Conservation (phyloP, 2,888 invertebrate genomes). For the Elgonia sp. region DNA sequence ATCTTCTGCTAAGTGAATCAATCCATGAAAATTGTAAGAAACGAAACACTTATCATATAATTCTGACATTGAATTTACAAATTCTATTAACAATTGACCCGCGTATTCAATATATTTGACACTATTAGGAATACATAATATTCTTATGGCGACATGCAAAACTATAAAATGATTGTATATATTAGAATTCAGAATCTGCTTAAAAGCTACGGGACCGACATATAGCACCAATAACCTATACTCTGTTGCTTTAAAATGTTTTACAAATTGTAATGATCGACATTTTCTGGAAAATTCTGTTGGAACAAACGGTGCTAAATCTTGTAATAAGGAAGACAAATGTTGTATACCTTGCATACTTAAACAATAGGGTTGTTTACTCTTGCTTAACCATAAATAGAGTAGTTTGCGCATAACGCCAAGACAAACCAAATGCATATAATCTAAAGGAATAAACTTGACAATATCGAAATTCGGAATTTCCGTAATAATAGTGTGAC, state of each 20-base stretch:
- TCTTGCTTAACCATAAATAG: slow-evolving; percentile 18
- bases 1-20: slow-evolving; percentile 44
- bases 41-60: not conserved
- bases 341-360: not conserved
- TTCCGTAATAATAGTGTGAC: slow-evolving; percentile 64
- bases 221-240: slow-evolving; percentile 27
- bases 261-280: not conserved
- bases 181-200: no score
- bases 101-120: not conserved
- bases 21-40: slow-evolving; percentile 34
- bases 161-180: slow-evolving; percentile 18
- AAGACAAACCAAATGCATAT: no score
- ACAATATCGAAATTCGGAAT: slow-evolving; percentile 77
- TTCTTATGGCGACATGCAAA: slow-evolving; percentile 22
- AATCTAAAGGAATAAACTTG: not conserved
- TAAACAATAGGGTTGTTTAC: not conserved
- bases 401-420: slow-evolving; percentile 39
- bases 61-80: not conserved
- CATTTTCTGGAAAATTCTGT: not conserved
- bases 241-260: not conserved
- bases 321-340: slow-evolving; percentile 8
- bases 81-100: not conserved
- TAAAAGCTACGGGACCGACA: slow-evolving; percentile 42
- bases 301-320: not conserved
- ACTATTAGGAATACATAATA: slow-evolving; percentile 23